Evolutionary conservation across 1,140 invertebrate species (phyloP).

Genomic region (Caenorhabditis briggsae): DNA sequence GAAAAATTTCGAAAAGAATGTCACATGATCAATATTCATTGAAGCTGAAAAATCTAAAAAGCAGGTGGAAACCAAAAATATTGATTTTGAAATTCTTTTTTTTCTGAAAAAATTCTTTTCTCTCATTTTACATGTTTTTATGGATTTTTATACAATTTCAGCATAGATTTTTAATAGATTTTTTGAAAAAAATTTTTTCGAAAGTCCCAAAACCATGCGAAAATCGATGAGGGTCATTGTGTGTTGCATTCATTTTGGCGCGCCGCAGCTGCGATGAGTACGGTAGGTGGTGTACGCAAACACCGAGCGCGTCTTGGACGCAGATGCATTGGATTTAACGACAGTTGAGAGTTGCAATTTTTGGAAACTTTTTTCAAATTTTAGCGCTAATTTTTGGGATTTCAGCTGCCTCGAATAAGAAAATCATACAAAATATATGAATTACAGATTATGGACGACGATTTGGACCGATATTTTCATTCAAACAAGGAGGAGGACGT

Average conservation of each 20-base stretch:
- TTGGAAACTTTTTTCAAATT: background rate
- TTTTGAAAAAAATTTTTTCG: no score
- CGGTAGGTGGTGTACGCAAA: slow-evolving; percentile 1
- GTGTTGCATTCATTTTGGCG: slow-evolving; percentile 48
- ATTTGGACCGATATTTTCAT: slow-evolving; percentile 28
- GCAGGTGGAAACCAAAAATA: no score
- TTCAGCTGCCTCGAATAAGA: background rate
- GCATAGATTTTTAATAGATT: background rate
- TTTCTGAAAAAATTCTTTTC: no score
- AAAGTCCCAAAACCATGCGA: no score
- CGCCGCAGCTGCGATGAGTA: background rate
- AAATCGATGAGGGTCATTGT: background rate
- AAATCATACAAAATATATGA: no score
- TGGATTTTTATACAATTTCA: no score
- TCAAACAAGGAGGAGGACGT: background rate
- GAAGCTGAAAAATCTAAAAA: no score
- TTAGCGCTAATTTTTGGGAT: background rate
- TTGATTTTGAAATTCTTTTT: no score
- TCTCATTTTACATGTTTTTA: no score
- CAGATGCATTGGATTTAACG: background rate
- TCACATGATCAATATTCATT: background rate
- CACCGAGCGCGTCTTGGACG: no score
- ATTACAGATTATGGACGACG: slow-evolving; percentile 2
- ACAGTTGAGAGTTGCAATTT: background rate
- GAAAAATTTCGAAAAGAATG: background rate